Base-by-base conservation (phyloP, 2,113 vertebrate genomes). In the Calypte anna region DNA sequence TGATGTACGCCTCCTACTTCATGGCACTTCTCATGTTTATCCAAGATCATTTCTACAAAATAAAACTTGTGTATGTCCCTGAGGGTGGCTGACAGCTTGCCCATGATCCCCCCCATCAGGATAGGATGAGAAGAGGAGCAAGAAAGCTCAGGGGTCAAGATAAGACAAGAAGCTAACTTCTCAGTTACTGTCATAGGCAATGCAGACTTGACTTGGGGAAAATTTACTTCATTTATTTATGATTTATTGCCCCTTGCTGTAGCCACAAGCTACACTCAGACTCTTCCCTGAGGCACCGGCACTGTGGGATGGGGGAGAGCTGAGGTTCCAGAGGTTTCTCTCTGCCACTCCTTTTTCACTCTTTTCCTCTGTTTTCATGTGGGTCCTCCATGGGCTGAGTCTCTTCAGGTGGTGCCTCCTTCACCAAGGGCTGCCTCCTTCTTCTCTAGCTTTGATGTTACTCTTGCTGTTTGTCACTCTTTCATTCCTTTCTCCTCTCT, bases 71-170 rank as follows among this genome's bases (percentile, higher is more conserved):
- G 6, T 3, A 22, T 31, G 13, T 27, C 75, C 59, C 68, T 48
- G 3, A 33, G 22, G 12, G 43, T 10, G 7, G 3, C 11, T 76
- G 38, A 8, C 31, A 1, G 0, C 25, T 36, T 54, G 12, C 15
- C 43, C 8, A 24, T 19, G 59, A 4, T 4, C 13, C 7, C 6
- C 30, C 28, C 7, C 25, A 72, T n/a, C 27, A 59, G 58, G 12
- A 66, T 0, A 20, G 9, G 7, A 22, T 70, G 38, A 69, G 31
- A 84, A 31, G 2, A 10, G 20, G 24, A 81, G 14, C 2, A 3
- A 70, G 30, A 70, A 81, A 36, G 3, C 9, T 46, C 23, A 20
- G n/a, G 51, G 14, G 21, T 67, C 24, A 67, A 70, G 66, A 62
- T 22, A 80, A 82, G 12, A 70, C 5, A 67, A 43, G 36, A 44